Evolutionary conservation across 1,140 invertebrate species (phyloP), one percentile per base, ranked within the genome.

Genomic region (Platyura marginata): DNA sequence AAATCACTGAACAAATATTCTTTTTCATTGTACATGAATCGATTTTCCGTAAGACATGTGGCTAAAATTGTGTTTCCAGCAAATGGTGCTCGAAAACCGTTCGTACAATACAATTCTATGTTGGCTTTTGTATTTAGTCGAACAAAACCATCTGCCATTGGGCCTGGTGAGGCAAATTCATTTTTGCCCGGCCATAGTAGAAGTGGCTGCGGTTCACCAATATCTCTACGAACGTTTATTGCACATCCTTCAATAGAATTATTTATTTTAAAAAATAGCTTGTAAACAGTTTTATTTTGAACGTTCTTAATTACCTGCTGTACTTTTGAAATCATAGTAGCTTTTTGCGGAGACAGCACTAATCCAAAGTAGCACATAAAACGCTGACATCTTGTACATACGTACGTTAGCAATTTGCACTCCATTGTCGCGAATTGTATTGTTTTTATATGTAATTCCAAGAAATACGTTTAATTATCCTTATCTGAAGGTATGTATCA

Each of bases 181-280:
- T 16, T 8, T 29, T 21, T 29, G 13, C 23, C 23, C 5, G 40
- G 40, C 11, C 15, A 15, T 29, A 41, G 25, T 6, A 41, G 21
- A 6, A 41, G 18, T 29, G 40, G 40, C 18, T 41, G 40, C n/a
- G 40, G 40, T n/a, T 41, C 40, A 29, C 40, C 40, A 2, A 41
- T 13, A 18, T 25, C 21, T 2, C 21, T 16, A 41, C 32, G 25
- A 41, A 41, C 40, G 18, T 29, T 29, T 5, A 41, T 40, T 44
- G 25, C 25, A 16, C 34, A 41, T 29, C 25, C 6, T 29, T 6
- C 25, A 29, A 8, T 29, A 8, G 25, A 8, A 29, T 29, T 29
- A 29, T n/a, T n/a, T n/a, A n/a, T n/a, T n/a, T n/a, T n/a, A n/a
- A n/a, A n/a, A n/a, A n/a, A n/a, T n/a, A n/a, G n/a, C n/a, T n/a